Percentiles rank a stretch among this genome's conserved stretches.
These are phyloP conservation scores for Graphium colonna DNA, from an alignment of 2,888 invertebrate species.

Conservation along the genomic window DNA sequence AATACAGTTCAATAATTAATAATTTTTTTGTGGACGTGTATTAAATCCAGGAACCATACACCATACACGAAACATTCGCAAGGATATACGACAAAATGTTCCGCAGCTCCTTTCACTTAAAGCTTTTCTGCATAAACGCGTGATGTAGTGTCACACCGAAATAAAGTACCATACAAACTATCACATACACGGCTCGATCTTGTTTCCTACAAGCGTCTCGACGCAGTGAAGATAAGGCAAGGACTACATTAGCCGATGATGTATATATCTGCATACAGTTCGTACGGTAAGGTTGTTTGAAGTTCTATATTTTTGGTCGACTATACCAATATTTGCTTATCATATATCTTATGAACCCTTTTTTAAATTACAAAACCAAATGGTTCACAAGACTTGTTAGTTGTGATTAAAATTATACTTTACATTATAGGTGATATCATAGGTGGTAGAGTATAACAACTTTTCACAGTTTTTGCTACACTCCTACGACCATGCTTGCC, in stretches of 20 bases:
- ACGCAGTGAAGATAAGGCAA: slow-evolving; percentile 15
- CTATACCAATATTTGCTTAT: too few relatives aligned
- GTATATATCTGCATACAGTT: neutral
- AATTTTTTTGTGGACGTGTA: too few relatives aligned
- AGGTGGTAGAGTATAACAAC: too few relatives aligned
- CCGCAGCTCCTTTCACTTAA: slow-evolving; percentile 16
- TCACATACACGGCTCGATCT: slow-evolving; percentile 32
- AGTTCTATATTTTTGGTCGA: too few relatives aligned
- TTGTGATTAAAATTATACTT: too few relatives aligned
- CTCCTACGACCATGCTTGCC: too few relatives aligned
- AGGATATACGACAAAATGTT: slow-evolving; percentile 17
- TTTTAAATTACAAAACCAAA: too few relatives aligned
- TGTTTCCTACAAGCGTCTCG: slow-evolving; percentile 30
- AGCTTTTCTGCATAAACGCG: slow-evolving; percentile 15
- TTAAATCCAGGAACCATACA: neutral
- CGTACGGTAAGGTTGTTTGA: neutral
- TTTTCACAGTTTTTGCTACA: too few relatives aligned
- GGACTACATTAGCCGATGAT: neutral
- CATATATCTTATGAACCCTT: too few relatives aligned
- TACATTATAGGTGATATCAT: too few relatives aligned
- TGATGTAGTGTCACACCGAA: slow-evolving; percentile 18
- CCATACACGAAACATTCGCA: neutral
- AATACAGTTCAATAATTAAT: too few relatives aligned
- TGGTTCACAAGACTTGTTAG: too few relatives aligned
- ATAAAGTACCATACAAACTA: slow-evolving; percentile 27